phyloP scores from a whole-genome alignment of 2,113 vertebrate species.

The Ailuropoda melanoleuca region DNA sequence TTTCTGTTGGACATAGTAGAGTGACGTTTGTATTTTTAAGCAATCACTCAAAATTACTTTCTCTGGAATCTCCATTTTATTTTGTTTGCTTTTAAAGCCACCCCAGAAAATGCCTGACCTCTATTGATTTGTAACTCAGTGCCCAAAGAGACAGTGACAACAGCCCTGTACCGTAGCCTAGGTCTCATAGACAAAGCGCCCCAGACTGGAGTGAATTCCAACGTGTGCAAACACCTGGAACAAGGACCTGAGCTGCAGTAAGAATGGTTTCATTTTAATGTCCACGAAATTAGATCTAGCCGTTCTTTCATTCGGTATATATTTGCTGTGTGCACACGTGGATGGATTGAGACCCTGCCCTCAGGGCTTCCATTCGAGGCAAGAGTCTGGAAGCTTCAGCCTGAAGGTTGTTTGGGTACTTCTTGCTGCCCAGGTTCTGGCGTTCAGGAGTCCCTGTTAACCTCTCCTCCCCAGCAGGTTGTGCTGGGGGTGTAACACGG shows the following conservation, averaged over 20 bases:
- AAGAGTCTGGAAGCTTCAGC: not conserved
- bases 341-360: not conserved
- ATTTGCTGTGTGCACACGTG: not conserved
- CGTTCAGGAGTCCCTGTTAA: not conserved
- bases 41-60: not conserved
- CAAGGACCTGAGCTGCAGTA: not conserved
- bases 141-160: constrained; percentile 34
- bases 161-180: not conserved
- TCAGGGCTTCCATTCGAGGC: not conserved
- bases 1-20: constrained; percentile 26
- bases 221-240: not conserved
- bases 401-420: not conserved
- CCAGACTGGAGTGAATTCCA: rapidly evolving
- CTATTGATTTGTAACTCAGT: constrained; percentile 19
- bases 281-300: not conserved
- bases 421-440: not conserved
- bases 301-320: not conserved
- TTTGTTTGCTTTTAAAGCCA: not conserved
- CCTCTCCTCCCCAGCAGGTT: not conserved
- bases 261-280: not conserved
- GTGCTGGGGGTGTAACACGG: not conserved
- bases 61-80: not conserved
- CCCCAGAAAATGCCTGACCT: constrained; percentile 2
- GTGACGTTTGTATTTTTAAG: constrained; percentile 22
- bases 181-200: not conserved